These are phyloP conservation scores for Melinaea menophilus DNA, from an alignment of 2,888 invertebrate genomes.

Conservation along the genomic window DNA sequence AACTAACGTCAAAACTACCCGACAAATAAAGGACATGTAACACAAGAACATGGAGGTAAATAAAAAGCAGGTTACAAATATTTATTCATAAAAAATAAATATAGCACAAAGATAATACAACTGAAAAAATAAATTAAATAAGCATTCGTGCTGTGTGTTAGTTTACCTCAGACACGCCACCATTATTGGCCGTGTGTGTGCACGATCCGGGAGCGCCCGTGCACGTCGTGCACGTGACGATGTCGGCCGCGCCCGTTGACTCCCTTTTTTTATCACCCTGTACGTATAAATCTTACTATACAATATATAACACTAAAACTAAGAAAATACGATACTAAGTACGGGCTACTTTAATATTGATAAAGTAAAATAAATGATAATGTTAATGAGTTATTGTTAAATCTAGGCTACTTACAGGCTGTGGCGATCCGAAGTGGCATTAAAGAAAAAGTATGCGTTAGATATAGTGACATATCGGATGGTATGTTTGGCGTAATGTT, in stretches of 20 bases:
- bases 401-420: constrained; percentile 72
- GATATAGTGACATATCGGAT: constrained; percentile 62
- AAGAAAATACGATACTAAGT: constrained; percentile 6
- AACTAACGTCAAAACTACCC: not conserved
- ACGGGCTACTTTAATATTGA: too few species aligned
- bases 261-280: constrained; percentile 93
- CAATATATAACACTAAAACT: constrained; percentile 6
- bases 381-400: constrained; percentile 19
- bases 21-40: not conserved
- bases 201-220: constrained; percentile 86
- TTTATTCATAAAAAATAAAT: constrained; percentile 3
- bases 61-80: not conserved
- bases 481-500: constrained; percentile 43
- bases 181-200: constrained; percentile 91
- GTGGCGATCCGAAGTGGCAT: constrained; percentile 72
- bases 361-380: constrained; percentile 11
- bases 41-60: not conserved
- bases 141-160: not conserved
- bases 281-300: constrained; percentile 8
- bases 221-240: constrained; percentile 90
- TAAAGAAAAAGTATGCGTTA: constrained; percentile 72
- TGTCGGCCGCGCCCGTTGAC: constrained; percentile 86
- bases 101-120: constrained; percentile 5
- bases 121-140: constrained; percentile 9
- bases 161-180: constrained; percentile 90